Evolutionary conservation across 2,888 invertebrate species (phyloP).

Genomic region (Caenorhabditis uteleia): DNA sequence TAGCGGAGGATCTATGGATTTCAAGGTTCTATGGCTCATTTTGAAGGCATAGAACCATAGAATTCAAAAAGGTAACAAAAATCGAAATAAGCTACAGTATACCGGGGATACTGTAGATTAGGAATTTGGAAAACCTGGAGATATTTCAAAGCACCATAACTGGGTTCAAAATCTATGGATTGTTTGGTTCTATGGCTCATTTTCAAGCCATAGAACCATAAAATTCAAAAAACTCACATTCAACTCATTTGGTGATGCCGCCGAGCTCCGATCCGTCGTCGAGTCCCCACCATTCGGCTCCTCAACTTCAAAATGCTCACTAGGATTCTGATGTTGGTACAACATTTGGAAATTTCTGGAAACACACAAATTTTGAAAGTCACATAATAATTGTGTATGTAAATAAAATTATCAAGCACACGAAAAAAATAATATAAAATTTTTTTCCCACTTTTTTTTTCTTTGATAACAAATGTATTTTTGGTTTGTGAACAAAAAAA

Average conservation of each 20-base stretch:
- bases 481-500: too few relatives aligned
- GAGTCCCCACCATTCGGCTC: conserved; percentile 2
- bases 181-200: neutral
- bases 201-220: too few relatives aligned
- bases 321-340: too few relatives aligned
- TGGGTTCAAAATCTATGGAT: neutral
- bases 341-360: too few relatives aligned
- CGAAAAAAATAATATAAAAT: too few relatives aligned
- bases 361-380: too few relatives aligned
- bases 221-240: conserved; percentile 14
- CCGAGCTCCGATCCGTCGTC: conserved; percentile 15
- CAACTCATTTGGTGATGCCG: conserved; percentile 11
- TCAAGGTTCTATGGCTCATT: neutral
- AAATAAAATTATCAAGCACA: too few relatives aligned
- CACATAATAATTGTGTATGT: too few relatives aligned
- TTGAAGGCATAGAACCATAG: too few relatives aligned
- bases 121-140: neutral
- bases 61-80: neutral
- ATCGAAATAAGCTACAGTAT: neutral
- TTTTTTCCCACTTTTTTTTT: too few relatives aligned
- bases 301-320: too few relatives aligned
- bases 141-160: neutral
- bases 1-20: neutral
- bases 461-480: too few relatives aligned
- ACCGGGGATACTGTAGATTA: neutral